phyloP scores from a whole-genome alignment of 2,113 vertebrate species.

The Ifrita kowaldi region DNA sequence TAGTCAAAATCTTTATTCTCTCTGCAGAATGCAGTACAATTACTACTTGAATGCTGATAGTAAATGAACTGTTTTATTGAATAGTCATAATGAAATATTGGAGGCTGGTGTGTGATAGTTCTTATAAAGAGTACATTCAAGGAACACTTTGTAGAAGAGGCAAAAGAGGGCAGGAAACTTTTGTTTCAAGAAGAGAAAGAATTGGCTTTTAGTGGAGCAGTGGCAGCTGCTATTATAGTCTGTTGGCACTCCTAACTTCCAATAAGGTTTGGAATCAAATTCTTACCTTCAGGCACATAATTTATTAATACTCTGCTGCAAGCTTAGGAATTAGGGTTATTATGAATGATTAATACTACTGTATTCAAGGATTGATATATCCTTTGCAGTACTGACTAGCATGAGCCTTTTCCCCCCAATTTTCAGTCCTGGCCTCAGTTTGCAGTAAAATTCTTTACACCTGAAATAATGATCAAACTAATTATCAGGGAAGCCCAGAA shows the following conservation, averaged over 20 bases:
- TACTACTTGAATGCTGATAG: not conserved
- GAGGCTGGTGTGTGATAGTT: not conserved
- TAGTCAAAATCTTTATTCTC: conserved; percentile 37
- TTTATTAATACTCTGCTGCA: not conserved
- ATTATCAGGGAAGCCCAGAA: not conserved
- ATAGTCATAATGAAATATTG: not conserved
- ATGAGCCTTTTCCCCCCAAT: not conserved
- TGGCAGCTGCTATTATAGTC: not conserved
- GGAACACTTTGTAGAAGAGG: not conserved
- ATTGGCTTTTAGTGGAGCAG: not conserved
- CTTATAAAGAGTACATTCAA: not conserved
- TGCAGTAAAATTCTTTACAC: not conserved
- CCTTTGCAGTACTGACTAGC: not conserved
- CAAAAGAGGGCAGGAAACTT: not conserved
- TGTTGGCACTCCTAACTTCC: not conserved
- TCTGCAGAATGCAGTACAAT: not conserved
- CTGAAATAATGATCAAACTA: not conserved
- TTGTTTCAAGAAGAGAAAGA: not conserved
- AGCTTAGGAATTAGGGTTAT: not conserved
- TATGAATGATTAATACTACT: not conserved
- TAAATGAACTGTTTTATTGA: conserved; percentile 28
- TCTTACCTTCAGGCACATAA: not conserved
- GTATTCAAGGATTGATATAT: not conserved
- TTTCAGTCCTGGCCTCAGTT: not conserved
- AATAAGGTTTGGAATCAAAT: not conserved